Evolutionary conservation across 23 tunicate genomes (phyloP).

Genomic region (Halocynthia roretzi): DNA sequence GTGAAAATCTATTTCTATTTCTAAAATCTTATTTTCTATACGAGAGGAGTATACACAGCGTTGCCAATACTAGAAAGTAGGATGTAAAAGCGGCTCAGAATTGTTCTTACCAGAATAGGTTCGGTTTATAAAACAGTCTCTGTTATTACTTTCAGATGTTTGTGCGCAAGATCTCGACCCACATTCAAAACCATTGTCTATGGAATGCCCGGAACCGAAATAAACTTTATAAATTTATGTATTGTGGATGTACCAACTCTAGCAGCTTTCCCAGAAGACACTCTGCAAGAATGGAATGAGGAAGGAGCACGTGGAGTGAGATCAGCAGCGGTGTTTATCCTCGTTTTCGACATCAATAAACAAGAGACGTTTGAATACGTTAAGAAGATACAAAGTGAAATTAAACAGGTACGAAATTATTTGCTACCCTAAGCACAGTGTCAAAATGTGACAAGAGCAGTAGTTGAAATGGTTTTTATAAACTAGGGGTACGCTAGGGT

Average conservation of each 20-base stretch:
- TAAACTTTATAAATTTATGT: constrained; percentile 20
- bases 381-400: constrained; percentile 25
- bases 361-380: constrained; percentile 35
- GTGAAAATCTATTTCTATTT: too few relatives aligned
- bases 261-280: constrained; percentile 38
- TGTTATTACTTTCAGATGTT: constrained; percentile 10
- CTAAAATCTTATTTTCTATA: too few relatives aligned
- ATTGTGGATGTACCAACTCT: constrained; percentile 51
- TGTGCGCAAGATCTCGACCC: constrained; percentile 14
- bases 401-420: constrained; percentile 20
- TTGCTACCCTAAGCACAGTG: background rate
- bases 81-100: too few relatives aligned
- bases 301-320: constrained; percentile 58
- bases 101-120: too few relatives aligned
- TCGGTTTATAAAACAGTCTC: too few relatives aligned
- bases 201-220: background rate
- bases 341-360: constrained; percentile 63
- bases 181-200: constrained; percentile 1
- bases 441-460: too few relatives aligned
- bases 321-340: constrained; percentile 53
- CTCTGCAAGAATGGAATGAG: constrained; percentile 56
- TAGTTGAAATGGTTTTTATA: too few relatives aligned
- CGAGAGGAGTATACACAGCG: too few relatives aligned
- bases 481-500: background rate
- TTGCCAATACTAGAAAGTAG: too few relatives aligned